Base-by-base conservation (phyloP, 2,888 invertebrate species). In the Busseola fusca region DNA sequence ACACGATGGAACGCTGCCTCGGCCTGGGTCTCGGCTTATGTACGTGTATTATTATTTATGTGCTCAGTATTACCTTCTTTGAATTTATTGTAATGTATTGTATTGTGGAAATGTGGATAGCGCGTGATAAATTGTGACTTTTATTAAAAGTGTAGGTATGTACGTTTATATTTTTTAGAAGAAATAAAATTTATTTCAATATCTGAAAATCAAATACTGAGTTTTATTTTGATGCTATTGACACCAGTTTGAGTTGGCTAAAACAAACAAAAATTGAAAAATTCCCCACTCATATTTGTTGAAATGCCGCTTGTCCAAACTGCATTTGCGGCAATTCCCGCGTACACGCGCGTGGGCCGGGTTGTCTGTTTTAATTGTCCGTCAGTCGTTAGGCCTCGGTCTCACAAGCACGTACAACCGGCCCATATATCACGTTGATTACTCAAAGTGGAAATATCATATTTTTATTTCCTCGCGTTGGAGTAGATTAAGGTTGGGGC, bases 361-460 rank as follows among this genome's bases (percentile, higher is more conserved):
- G 73, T 74, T 84, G 86, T 85, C 86, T 81, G 84, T 90, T 91
- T 91, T 93, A 93, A 93, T 93, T 93, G 92, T 89, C 85, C 87
- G 86, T 87, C 88, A 87, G 90, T 91, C 90, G 90, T 92, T 89
- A 90, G 87, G 82, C 85, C 64, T 73, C 71, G 77, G 67, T 64
- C 86, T 78, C 83, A 74, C 76, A 77, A 80, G 87, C 91, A 90
- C 90, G 91, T 90, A 88, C 89, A 75, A 81, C 82, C 85, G 81
- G 76, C 78, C 86, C 88, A 87, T 89, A 89, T 90, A 90, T 90
- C 91, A 90, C 88, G 87, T 91, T 91, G 91, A 91, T 91, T 91
- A 89, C 90, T 90, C 89, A 89, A 91, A 91, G 90, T 89, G 86
- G 87, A 89, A 79, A 81, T 91, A 87, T 88, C 89, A 89, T 89